phyloP scores from a whole-genome alignment of 2,113 vertebrate genomes.

The Gambusia holbrooki region DNA sequence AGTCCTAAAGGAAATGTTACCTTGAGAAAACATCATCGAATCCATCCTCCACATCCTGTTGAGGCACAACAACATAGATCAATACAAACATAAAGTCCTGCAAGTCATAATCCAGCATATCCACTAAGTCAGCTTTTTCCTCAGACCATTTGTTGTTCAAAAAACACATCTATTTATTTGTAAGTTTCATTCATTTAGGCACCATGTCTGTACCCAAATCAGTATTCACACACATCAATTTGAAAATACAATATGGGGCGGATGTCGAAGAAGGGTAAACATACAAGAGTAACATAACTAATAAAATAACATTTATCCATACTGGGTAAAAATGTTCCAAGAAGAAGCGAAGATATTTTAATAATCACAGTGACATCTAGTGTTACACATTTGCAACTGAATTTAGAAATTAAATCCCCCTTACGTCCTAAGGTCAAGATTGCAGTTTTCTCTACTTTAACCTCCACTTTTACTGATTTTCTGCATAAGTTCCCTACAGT shows the following conservation, averaged over 20 bases:
- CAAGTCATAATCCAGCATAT: slow-evolving; percentile 2
- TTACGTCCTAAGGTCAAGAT: not conserved
- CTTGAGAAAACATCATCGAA: slow-evolving; percentile 81
- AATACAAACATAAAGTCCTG: slow-evolving; percentile 20
- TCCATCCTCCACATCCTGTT: slow-evolving; percentile 81
- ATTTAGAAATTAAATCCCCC: not conserved
- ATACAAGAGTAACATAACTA: no score
- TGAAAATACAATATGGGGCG: no score
- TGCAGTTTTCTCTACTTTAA: not conserved
- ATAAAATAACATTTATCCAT: not conserved
- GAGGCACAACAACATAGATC: slow-evolving; percentile 44
- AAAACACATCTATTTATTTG: not conserved
- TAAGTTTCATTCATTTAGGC: not conserved
- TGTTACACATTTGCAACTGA: slow-evolving; percentile 36
- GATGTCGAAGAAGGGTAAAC: no score
- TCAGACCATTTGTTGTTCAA: slow-evolving; percentile 11
- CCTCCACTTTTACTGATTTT: no score
- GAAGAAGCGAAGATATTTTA: not conserved
- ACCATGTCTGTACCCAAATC: not conserved
- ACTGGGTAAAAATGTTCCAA: not conserved
- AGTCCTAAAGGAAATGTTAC: slow-evolving; percentile 58
- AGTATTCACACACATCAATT: not conserved
- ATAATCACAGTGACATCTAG: slow-evolving; percentile 52
- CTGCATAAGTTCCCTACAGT: no score
- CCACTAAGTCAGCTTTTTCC: slow-evolving; percentile 14